Base-by-base conservation (phyloP, 1,140 invertebrate genomes). In the Drosophila takahashii region DNA sequence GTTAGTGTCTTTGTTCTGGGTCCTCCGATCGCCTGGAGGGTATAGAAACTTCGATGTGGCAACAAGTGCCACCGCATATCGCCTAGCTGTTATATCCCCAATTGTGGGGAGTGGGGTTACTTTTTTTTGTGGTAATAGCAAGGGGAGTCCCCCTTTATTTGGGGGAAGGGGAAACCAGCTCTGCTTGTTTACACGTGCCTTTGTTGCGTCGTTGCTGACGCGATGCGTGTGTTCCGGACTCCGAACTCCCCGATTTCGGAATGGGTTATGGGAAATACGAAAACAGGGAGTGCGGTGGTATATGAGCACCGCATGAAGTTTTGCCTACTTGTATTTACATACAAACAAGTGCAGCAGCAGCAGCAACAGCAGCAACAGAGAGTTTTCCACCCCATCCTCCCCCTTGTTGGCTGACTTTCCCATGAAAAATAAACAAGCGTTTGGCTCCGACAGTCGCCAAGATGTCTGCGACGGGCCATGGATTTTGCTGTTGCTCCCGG, bases 121-220 rank as follows among this genome's bases (percentile, higher is more conserved):
- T 22, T 22, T 22, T 22, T 22, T 22, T 22, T 22, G 1, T 22
- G 22, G 22, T 22, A n/a, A n/a, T n/a, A 22, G 22, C 22, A 22
- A 22, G 41, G 4, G 6, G 15, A 47, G 64, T 32, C 29, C 9
- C 29, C 6, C 57, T 32, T 50, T 29, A 1, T n/a, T 39, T 47
- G 16, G 61, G 39, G 36, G n/a, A n/a, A 18, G 37, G 69, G 62
- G 58, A 52, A 69, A 32, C 36, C 58, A 81, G 75, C 77, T 69
- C 75, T 75, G 67, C 70, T 89, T 89, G 83, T 89, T 89, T 87
- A 89, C 83, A 89, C 84, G 84, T 89, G 79, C 83, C 84, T 87
- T 83, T 89, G 83, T 86, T 85, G 81, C 81, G 16, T 10, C 41
- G 41, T 11, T 44, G 41, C 41, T 44, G 41, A 44, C 41, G 79